Conservation (phyloP, 2,888 invertebrate species). For the Tetragonula carbonaria region DNA sequence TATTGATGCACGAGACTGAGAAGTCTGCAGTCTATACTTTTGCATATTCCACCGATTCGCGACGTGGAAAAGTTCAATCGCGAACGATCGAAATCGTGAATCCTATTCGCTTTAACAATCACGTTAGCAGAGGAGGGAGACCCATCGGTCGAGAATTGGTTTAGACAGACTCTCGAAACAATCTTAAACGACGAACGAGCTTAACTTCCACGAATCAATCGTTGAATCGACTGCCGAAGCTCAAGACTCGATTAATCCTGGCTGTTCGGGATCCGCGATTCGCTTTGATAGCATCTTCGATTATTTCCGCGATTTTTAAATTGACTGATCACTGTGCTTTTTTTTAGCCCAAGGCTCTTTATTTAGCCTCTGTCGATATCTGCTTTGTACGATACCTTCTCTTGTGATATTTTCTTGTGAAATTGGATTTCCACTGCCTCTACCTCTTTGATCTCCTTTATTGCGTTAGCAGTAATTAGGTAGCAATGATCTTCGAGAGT, state of each 20-base stretch:
- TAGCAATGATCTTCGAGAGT: background rate
- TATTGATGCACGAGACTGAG: no score
- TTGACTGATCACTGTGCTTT: background rate
- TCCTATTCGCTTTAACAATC: conserved; percentile 17
- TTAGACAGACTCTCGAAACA: conserved; percentile 39
- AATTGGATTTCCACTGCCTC: background rate
- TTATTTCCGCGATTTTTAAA: background rate
- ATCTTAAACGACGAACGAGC: conserved; percentile 52
- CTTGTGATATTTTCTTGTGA: background rate
- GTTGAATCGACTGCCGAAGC: conserved; percentile 22
- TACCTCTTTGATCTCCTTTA: background rate
- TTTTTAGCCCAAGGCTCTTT: background rate
- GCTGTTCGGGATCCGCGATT: background rate
- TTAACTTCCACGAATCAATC: conserved; percentile 41
- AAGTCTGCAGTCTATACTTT: no score
- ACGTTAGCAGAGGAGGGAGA: background rate
- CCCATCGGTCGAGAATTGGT: conserved; percentile 38
- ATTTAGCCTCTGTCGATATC: no score
- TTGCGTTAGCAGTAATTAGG: background rate
- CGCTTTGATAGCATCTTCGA: background rate
- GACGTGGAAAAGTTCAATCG: no score
- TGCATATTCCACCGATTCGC: no score
- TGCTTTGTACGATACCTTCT: background rate
- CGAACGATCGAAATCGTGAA: conserved; percentile 30
- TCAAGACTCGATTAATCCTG: conserved; percentile 4